Percentiles rank a stretch among this genome's conserved stretches.
phyloP scores from a whole-genome alignment of 92 coral and sea anemone species.

The Zoanthus sociatus region DNA sequence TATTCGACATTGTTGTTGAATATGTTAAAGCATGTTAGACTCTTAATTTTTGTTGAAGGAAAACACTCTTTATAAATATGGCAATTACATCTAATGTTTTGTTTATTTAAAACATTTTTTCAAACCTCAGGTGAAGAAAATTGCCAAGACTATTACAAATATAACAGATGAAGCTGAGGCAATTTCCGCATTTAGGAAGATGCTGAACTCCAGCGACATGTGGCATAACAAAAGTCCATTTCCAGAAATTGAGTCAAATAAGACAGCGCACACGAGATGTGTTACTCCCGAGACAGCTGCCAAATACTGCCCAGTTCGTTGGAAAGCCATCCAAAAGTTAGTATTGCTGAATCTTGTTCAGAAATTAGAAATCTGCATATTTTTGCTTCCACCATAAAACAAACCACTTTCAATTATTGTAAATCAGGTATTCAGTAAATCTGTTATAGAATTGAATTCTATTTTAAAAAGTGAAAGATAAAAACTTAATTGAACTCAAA shows the following conservation, averaged over 20 bases:
- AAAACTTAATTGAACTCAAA: too few species aligned
- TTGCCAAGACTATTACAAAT: constrained; percentile 81
- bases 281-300: constrained; percentile 68
- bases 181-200: constrained; percentile 65
- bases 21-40: too few species aligned
- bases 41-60: too few species aligned
- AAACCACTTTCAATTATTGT: too few species aligned
- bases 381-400: too few species aligned
- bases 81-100: background rate
- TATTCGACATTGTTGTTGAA: too few species aligned
- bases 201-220: constrained; percentile 64
- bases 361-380: too few species aligned
- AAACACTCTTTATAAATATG: too few species aligned
- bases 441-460: too few species aligned
- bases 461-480: too few species aligned
- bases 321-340: constrained; percentile 72
- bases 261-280: constrained; percentile 79
- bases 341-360: background rate
- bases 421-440: too few species aligned
- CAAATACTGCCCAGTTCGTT: constrained; percentile 81
- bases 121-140: constrained; percentile 64
- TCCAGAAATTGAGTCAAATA: constrained; percentile 88
- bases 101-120: background rate
- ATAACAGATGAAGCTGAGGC: constrained; percentile 70
- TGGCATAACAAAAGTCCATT: constrained; percentile 88